Evolutionary conservation across 2,113 vertebrate species (phyloP), one percentile per base, ranked within the genome.

Genomic region (Eclectus roratus): DNA sequence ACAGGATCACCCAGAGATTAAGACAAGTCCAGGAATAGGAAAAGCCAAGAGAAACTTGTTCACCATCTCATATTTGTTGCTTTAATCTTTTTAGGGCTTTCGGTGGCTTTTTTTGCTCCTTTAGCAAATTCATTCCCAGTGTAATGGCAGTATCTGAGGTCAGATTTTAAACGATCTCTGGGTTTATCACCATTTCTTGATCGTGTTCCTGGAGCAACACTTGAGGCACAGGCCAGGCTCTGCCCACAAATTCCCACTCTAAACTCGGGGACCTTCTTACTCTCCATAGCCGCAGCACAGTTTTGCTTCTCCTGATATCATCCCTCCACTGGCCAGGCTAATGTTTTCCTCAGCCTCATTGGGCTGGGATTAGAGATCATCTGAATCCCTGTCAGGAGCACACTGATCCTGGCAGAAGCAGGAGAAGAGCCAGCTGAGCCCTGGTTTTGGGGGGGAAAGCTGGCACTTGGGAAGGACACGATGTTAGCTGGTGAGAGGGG

Each of bases 31-130:
- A 91, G 78, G 53, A 66, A 46, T 9, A 17, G 2, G 0, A 55
- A 33, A 64, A 88, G 87, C 93, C 94, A 89, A 89, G 63, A 91
- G 94, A 95, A 95, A 89, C 87, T 94, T 79, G 85, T 94, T 91
- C 91, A 11, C 50, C 78, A 53, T 63, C 93, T 73, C 20, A 0
- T 64, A 85, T 78, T 50, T 95, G 71, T 85, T 93, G 93, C 88
- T 96, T 96, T 90, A 50, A 77, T 89, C 83, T 91, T 80, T 89
- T 33, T 39, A 4, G 85, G 88, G 79, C 71, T 96, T 93, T 89
- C 2, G 0, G 12, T 19, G 78, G 44, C 55, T 85, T 88, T 68
- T 77, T 76, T 41, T 7, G 9, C 66, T 94, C 44, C 41, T 4
- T 0, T 15, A 17, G 37, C 4, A 13, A 50, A 50, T 69, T 49